Conservation (phyloP, 2,797 vertebrate species). For the Anisognathus igniventris region DNA sequence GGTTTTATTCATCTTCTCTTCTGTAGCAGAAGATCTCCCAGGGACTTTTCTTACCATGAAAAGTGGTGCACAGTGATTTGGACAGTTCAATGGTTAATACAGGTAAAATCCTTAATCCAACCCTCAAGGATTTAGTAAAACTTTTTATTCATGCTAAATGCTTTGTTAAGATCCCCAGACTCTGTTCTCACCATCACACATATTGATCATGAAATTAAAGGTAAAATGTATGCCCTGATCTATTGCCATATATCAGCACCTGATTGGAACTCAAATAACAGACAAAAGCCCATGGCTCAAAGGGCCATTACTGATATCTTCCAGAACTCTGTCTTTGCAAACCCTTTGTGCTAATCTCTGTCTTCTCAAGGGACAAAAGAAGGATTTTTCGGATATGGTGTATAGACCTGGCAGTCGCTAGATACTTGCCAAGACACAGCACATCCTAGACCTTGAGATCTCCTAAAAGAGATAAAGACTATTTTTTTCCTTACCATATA, state of each 20-base stretch:
- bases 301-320: not conserved
- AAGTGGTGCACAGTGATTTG: not conserved
- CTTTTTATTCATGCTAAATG: not conserved
- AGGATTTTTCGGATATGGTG: not conserved
- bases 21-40: fast-evolving
- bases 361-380: not conserved
- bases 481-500: not conserved
- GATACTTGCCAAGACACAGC: not conserved
- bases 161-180: not conserved
- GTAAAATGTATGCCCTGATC: not conserved
- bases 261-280: not conserved
- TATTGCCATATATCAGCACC: not conserved
- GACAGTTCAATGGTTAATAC: not conserved
- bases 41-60: not conserved
- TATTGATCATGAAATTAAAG: not conserved
- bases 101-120: not conserved
- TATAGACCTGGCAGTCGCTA: not conserved
- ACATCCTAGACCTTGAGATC: not conserved
- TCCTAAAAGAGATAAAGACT: not conserved
- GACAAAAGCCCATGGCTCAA: not conserved
- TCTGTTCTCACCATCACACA: not conserved
- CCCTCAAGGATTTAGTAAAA: not conserved
- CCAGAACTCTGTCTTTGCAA: not conserved
- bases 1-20: not conserved
- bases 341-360: not conserved